Conservation (phyloP, 2,797 vertebrate genomes). For the Sebastolobus altivelis region DNA sequence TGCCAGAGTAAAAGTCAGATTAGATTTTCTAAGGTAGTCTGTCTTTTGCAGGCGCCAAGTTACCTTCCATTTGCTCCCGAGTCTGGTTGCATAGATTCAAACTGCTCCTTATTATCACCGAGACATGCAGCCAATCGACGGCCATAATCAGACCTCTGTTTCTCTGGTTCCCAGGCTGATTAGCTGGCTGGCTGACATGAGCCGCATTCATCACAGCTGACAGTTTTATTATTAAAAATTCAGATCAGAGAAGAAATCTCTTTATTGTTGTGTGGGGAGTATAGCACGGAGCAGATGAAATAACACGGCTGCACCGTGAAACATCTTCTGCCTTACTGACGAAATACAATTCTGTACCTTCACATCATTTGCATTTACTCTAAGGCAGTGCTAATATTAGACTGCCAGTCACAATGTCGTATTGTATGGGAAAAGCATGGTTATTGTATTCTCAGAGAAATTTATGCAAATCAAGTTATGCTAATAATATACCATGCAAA, state of each 20-base stretch:
- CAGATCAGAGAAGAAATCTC: constrained; percentile 50
- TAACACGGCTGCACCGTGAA: constrained; percentile 19
- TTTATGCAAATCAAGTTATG: constrained; percentile 45
- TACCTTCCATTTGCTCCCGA: constrained; percentile 13
- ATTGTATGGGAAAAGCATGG: constrained; percentile 27
- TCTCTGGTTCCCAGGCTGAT: constrained; percentile 60
- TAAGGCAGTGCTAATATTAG: constrained; percentile 17
- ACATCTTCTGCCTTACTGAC: constrained; percentile 20
- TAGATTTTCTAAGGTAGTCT: constrained; percentile 39
- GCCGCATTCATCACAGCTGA: constrained; percentile 62
- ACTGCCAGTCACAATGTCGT: constrained; percentile 32
- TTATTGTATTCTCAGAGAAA: constrained; percentile 39
- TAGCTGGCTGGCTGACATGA: constrained; percentile 55
- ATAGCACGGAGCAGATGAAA: constrained; percentile 33
- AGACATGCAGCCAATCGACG: constrained; percentile 34
- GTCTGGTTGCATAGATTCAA: constrained; percentile 31
- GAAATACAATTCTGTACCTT: constrained; percentile 24
- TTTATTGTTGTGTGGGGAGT: constrained; percentile 41
- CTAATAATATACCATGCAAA: constrained; percentile 51
- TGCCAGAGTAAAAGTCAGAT: constrained; percentile 25
- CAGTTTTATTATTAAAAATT: constrained; percentile 67
- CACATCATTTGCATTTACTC: constrained; percentile 52
- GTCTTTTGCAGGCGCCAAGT: constrained; percentile 9
- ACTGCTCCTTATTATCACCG: constrained; percentile 28
- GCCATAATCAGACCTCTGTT: constrained; percentile 40